Conservation (phyloP, 2,113 vertebrate species). For the Poecile atricapillus region DNA sequence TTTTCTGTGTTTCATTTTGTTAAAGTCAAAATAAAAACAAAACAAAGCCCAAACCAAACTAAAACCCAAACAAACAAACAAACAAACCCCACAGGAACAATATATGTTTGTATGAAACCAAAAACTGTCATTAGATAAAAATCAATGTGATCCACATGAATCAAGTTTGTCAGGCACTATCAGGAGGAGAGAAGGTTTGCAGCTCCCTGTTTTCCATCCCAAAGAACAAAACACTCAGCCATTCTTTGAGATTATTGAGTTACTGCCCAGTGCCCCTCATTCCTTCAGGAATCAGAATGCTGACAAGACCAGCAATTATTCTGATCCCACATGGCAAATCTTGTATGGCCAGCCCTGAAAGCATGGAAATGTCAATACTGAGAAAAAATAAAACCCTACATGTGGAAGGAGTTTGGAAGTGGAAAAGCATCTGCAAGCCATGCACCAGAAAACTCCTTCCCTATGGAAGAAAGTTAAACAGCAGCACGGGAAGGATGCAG, state of each 20-base stretch:
- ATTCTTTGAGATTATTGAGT: not conserved
- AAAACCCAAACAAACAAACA: not conserved
- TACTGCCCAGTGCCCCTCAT: not conserved
- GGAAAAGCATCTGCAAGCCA: not conserved
- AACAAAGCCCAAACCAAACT: not conserved
- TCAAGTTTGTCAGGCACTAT: not conserved
- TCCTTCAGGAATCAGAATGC: not conserved
- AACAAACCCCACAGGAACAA: not conserved
- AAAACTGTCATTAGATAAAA: not conserved
- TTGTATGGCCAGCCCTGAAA: not conserved
- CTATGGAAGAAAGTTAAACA: not conserved
- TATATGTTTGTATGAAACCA: not conserved
- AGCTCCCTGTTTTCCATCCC: not conserved
- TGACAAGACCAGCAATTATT: not conserved
- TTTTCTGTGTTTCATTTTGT: not conserved
- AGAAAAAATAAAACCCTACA: not conserved
- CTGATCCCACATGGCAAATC: not conserved
- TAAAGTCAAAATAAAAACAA: not conserved
- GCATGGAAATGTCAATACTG: not conserved
- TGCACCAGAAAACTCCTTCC: not conserved
- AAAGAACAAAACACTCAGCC: not conserved
- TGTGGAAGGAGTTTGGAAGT: not conserved
- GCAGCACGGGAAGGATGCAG: not conserved
- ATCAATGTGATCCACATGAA: not conserved
- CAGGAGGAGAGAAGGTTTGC: not conserved